phyloP scores from a whole-genome alignment of 1,140 invertebrate species.

The Drosophila sproati region DNA sequence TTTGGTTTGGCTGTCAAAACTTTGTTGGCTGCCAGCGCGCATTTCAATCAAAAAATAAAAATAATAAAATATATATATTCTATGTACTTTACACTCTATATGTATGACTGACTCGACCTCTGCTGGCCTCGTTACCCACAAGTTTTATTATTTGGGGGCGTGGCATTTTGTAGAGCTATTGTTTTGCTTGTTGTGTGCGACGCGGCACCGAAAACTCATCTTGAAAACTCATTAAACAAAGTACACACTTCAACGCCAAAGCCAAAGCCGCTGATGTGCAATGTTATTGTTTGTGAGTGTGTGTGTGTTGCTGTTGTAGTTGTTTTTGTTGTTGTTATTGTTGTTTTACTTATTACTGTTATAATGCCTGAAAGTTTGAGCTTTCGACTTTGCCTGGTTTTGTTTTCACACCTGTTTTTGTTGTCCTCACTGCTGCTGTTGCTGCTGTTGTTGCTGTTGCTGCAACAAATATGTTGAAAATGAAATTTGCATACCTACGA shows the following conservation, averaged over 20 bases:
- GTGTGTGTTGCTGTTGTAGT: constrained; percentile 2
- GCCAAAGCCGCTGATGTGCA: constrained; percentile 47
- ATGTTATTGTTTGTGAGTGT: constrained; percentile 6
- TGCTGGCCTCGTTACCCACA: constrained; percentile 32
- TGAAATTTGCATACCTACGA: constrained; percentile 73
- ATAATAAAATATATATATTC: constrained; percentile 3
- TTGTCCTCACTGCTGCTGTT: neutral
- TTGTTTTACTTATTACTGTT: constrained; percentile 50
- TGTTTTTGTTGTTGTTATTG: constrained; percentile 16
- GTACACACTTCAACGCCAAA: constrained; percentile 71
- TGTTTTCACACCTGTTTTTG: constrained; percentile 39
- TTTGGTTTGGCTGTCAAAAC: constrained; percentile 36
- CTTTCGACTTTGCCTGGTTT: constrained; percentile 38
- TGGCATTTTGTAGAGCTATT: constrained; percentile 37
- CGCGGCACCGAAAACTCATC: constrained; percentile 56
- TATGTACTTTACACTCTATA: neutral
- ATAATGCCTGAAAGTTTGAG: constrained; percentile 47
- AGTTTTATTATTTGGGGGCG: constrained; percentile 23
- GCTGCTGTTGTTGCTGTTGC: constrained; percentile 37
- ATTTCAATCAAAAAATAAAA: constrained; percentile 53
- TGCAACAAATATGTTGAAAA: constrained; percentile 42
- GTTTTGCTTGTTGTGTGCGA: constrained; percentile 27
- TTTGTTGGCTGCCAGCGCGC: constrained; percentile 47
- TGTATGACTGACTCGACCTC: constrained; percentile 10
- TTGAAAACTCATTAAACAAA: constrained; percentile 79